Conservation (phyloP, 2,113 vertebrate species). For the Eclectus roratus region DNA sequence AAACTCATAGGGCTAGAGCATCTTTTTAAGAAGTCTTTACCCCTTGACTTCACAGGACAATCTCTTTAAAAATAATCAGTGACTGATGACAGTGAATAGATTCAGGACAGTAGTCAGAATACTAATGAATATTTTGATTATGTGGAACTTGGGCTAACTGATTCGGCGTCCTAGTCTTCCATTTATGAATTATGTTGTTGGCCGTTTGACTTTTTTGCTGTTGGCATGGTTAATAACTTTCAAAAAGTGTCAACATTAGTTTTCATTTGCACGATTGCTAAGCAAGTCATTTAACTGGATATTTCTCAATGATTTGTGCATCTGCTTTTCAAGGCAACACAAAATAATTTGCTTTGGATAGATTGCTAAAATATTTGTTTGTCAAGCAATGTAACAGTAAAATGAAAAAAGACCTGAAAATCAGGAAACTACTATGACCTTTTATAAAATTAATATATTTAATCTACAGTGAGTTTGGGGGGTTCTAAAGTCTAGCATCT, state of each 20-base stretch:
- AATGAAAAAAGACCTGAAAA: neutral
- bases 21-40: neutral
- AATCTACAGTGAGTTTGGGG: neutral
- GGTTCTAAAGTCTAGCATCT: neutral
- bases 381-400: neutral
- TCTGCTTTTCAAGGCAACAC: neutral
- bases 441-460: neutral
- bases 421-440: neutral
- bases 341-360: neutral
- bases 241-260: neutral
- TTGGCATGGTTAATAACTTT: neutral
- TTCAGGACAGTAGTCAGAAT: neutral
- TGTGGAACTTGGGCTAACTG: neutral
- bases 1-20: neutral
- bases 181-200: neutral
- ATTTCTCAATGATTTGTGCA: neutral
- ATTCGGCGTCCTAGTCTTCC: neutral
- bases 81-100: neutral
- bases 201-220: neutral
- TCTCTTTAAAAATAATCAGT: neutral
- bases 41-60: neutral
- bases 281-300: neutral
- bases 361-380: neutral
- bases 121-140: neutral
- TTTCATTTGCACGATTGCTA: neutral